These are phyloP conservation scores for Synaphobranchus kaupii DNA, from an alignment of 2,797 vertebrate species.

Conservation along the genomic window DNA sequence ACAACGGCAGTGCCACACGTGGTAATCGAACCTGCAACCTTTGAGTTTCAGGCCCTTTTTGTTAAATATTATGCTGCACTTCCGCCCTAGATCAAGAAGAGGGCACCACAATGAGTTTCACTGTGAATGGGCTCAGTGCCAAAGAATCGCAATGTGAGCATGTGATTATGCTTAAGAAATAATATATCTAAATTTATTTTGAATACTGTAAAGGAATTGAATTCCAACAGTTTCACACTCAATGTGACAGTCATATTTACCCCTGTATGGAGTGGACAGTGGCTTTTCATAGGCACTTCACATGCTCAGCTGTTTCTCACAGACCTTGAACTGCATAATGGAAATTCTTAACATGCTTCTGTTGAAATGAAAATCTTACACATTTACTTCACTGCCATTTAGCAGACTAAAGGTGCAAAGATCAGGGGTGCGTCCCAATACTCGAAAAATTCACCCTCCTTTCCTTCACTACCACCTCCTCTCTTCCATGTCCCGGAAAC, in stretches of 20 bases:
- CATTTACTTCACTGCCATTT: neutral
- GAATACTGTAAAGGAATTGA: neutral
- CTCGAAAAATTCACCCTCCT: no score
- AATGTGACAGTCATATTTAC: neutral
- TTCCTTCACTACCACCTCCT: no score
- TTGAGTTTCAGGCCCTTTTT: neutral
- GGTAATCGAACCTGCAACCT: neutral
- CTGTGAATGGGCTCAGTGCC: neutral
- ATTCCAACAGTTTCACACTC: neutral
- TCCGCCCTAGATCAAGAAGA: neutral
- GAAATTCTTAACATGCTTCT: neutral
- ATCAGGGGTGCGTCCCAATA: no score
- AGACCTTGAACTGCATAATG: neutral
- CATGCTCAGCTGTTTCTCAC: neutral
- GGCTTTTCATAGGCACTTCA: neutral
- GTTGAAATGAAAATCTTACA: neutral
- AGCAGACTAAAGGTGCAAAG: neutral
- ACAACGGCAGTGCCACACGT: neutral
- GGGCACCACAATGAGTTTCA: neutral
- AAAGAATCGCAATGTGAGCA: neutral
- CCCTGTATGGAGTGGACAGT: neutral
- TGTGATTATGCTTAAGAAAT: neutral
- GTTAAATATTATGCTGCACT: neutral
- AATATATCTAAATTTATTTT: neutral
- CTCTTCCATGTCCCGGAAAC: no score